Percentiles rank a stretch among this genome's conserved stretches.
These are phyloP conservation scores for Agelas oroides DNA, from an alignment of 37 sponge, comb jelly and placozoan species.

Conservation along the genomic window DNA sequence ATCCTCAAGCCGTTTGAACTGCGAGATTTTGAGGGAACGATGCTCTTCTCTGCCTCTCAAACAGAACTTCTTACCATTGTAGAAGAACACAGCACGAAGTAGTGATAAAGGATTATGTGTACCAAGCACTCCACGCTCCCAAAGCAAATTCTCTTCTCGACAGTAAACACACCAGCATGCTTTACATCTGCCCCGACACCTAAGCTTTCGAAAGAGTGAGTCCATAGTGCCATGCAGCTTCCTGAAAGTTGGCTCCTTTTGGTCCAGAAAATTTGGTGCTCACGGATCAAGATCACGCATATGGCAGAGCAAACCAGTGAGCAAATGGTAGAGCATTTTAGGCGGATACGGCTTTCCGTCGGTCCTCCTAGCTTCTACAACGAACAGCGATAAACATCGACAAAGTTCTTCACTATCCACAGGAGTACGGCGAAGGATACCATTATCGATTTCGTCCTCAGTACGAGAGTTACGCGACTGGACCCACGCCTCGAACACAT, in stretches of 20 bases:
- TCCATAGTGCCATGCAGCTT: neutral
- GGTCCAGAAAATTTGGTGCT: conserved; percentile 19
- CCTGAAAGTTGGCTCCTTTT: neutral
- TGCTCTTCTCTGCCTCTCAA: conserved; percentile 14
- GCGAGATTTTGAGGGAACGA: conserved; percentile 8
- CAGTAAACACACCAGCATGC: conserved; percentile 2
- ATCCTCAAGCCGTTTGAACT: neutral
- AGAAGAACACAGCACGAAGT: conserved; percentile 8
- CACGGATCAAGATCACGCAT: too few species aligned
- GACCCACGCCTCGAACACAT: too few species aligned
- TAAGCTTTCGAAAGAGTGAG: neutral
- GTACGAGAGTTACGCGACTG: too few species aligned
- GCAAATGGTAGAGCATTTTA: too few species aligned
- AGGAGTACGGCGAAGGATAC: too few species aligned
- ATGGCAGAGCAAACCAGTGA: too few species aligned
- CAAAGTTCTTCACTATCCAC: too few species aligned
- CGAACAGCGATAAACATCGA: too few species aligned
- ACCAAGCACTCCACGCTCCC: neutral
- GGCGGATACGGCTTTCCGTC: too few species aligned
- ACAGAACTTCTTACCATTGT: conserved; percentile 18
- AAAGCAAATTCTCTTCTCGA: conserved; percentile 2
- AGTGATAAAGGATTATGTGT: neutral
- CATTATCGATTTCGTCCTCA: too few species aligned
- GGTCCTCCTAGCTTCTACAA: too few species aligned
- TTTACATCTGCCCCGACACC: conserved; percentile 23